Evolutionary conservation across 2,797 vertebrate species (phyloP).

Genomic region (Denticeps clupeoides): DNA sequence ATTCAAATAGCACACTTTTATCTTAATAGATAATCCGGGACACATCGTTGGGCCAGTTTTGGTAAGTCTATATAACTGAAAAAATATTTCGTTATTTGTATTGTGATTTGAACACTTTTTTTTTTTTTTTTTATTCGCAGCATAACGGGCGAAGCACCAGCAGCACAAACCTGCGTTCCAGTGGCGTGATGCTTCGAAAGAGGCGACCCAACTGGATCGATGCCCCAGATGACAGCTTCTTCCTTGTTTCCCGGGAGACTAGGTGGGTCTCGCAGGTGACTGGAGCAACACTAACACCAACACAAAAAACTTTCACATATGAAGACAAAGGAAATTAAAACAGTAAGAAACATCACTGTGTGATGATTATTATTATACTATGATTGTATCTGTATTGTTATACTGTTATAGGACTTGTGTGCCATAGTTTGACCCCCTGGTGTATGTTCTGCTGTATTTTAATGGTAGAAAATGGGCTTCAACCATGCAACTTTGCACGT

Average conservation of each 20-base stretch:
- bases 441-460: too few relatives aligned
- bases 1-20: neutral
- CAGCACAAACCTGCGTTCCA: conserved; percentile 39
- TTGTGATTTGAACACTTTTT: neutral
- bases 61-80: conserved; percentile 57
- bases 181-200: conserved; percentile 63
- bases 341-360: too few relatives aligned
- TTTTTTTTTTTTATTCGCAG: conserved; percentile 32
- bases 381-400: too few relatives aligned
- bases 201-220: conserved; percentile 96
- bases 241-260: conserved; percentile 95
- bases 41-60: conserved; percentile 64
- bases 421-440: too few relatives aligned
- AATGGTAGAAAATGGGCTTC: too few relatives aligned
- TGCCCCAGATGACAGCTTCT: conserved; percentile 94
- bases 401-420: too few relatives aligned
- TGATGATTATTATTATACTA: too few relatives aligned
- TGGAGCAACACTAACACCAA: neutral
- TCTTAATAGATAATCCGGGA: conserved; percentile 60
- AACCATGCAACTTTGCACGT: too few relatives aligned
- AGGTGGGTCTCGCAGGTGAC: conserved; percentile 63
- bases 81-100: neutral
- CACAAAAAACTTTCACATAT: neutral
- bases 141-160: conserved; percentile 61
- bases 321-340: too few relatives aligned